phyloP scores from a whole-genome alignment of 2,888 invertebrate species.

The Tethea ocularis region DNA sequence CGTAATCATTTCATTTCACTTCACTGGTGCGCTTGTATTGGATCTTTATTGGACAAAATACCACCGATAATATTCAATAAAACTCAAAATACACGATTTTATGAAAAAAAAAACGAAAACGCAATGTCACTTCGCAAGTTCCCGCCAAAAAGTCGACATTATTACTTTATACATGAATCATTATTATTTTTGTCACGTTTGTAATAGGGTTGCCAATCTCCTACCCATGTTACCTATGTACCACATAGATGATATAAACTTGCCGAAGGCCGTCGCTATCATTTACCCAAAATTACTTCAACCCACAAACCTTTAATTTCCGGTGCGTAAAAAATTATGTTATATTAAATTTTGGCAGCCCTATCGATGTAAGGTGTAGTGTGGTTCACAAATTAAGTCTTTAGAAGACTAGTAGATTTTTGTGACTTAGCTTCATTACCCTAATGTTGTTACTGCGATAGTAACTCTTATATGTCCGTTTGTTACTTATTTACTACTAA shows the following conservation, averaged over 20 bases:
- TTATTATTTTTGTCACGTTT: not conserved
- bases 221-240: not conserved
- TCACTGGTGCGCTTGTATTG: no score
- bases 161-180: no score
- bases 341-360: conserved; percentile 44
- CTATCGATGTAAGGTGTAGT: conserved; percentile 24
- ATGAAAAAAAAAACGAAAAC: no score
- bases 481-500: no score
- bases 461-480: no score
- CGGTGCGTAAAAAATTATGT: conserved; percentile 52
- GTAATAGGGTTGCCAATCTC: not conserved
- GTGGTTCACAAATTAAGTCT: conserved; percentile 14
- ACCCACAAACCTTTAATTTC: conserved; percentile 51
- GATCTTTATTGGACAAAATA: no score
- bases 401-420: not conserved
- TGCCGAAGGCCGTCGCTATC: conserved; percentile 22
- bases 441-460: not conserved
- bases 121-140: no score
- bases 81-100: no score
- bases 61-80: no score
- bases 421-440: not conserved
- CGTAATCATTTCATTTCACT: no score
- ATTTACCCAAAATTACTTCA: conserved; percentile 37
- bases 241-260: conserved; percentile 2
- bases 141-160: no score